Conservation (phyloP, 2,113 vertebrate genomes). For the Rousettus leschenaultii region DNA sequence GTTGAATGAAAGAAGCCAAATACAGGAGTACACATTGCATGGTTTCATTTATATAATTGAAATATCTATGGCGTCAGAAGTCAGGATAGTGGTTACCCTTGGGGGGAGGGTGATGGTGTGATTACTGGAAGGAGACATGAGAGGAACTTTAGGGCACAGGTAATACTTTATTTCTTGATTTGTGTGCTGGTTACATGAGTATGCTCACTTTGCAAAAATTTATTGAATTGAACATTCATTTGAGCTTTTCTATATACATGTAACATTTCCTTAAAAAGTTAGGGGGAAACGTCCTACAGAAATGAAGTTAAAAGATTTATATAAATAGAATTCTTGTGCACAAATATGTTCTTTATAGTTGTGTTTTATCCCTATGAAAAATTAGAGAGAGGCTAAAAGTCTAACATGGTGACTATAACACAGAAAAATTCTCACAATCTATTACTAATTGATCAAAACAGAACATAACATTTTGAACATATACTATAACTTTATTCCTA, state of each 20-base stretch:
- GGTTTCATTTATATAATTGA: neutral
- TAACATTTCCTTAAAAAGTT: neutral
- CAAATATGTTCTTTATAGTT: neutral
- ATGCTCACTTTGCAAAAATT: neutral
- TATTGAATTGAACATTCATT: neutral
- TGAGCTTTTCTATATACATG: neutral
- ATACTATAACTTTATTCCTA: neutral
- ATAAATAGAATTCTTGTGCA: neutral
- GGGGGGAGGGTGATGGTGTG: neutral
- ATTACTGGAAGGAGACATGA: neutral
- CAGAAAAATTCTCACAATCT: neutral
- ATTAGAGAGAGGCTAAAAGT: neutral
- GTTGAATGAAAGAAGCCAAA: neutral
- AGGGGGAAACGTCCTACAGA: neutral
- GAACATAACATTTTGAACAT: neutral
- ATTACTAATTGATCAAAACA: neutral
- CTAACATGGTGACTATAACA: neutral
- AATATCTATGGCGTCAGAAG: neutral
- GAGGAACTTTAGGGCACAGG: neutral
- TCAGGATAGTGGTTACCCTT: neutral
- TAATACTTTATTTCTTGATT: neutral
- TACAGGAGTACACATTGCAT: neutral
- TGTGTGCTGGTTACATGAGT: neutral
- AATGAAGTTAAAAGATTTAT: constrained; percentile 19
- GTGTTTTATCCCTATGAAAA: neutral